phyloP scores from a whole-genome alignment of 2,888 invertebrate species.

The Lasioglossum lativentre region DNA sequence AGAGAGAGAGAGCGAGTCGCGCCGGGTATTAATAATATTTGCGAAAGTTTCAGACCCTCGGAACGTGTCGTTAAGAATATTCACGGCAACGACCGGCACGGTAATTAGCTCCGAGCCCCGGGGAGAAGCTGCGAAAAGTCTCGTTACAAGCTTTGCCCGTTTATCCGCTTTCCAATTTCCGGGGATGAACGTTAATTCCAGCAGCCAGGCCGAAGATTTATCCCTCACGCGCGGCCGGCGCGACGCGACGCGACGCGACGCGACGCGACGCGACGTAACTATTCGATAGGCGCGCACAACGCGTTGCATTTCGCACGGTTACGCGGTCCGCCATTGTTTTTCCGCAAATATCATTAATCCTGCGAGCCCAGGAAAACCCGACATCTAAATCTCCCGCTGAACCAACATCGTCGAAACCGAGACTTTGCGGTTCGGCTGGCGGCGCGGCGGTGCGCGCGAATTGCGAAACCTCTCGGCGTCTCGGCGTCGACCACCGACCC shows the following conservation, averaged over 20 bases:
- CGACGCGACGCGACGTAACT: neutral
- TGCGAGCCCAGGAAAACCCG: neutral
- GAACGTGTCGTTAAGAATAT: conserved; percentile 24
- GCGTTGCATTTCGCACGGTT: neutral
- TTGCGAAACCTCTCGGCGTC: conserved; percentile 30
- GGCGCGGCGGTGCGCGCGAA: neutral
- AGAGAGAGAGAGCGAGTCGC: neutral
- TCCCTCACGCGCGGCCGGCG: neutral
- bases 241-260: neutral
- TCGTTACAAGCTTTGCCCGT: conserved; percentile 10
- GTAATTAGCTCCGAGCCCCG: conserved; percentile 38
- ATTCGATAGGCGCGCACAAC: neutral
- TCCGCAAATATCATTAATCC: conserved; percentile 40
- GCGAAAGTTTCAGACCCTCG: conserved; percentile 29
- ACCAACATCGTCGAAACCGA: conserved; percentile 31
- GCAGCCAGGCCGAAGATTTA: neutral
- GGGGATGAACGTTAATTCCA: conserved; percentile 6
- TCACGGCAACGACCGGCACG: conserved; percentile 23
- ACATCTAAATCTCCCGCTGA: conserved; percentile 33
- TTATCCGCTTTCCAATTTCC: conserved; percentile 11
- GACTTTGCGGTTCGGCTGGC: conserved; percentile 46
- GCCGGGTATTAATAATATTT: conserved; percentile 49
- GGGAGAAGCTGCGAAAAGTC: conserved; percentile 12
- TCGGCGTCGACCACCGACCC: conserved; percentile 37
- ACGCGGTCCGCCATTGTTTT: conserved; percentile 2